A percentile compares a stretch with the other conserved stretches of the same genome.
phyloP scores from a whole-genome alignment of 2,888 invertebrate species.

The Mystacides longicornis region DNA sequence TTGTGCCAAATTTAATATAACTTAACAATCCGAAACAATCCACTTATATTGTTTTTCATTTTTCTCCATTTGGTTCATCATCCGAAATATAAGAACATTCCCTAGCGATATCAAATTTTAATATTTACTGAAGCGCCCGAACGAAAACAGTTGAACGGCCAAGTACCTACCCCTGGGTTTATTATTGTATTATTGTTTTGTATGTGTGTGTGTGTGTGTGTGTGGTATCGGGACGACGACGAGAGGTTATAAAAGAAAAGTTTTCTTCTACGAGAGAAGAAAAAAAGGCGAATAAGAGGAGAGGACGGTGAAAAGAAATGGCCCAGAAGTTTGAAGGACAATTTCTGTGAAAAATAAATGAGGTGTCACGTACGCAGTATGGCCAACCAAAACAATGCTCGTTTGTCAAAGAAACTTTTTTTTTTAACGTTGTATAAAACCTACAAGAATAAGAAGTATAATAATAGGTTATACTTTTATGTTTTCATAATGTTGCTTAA shows the following conservation, averaged over 20 bases:
- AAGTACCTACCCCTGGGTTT: not conserved
- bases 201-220: not conserved
- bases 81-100: not conserved
- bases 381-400: not conserved
- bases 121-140: not conserved
- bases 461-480: too few species aligned
- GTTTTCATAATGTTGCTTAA: too few species aligned
- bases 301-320: conserved; percentile 12
- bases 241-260: not conserved
- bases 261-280: too few species aligned
- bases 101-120: not conserved
- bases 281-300: conserved; percentile 8
- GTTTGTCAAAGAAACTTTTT: conserved; percentile 6
- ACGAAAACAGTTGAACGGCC: not conserved
- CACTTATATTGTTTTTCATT: not conserved
- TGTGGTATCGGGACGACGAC: not conserved
- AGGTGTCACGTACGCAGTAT: conserved; percentile 3
- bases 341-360: conserved; percentile 18
- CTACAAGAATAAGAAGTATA: too few species aligned
- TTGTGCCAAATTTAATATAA: not conserved
- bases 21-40: not conserved
- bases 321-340: conserved; percentile 16
- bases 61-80: not conserved
- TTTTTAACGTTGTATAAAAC: conserved; percentile 3
- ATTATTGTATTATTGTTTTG: not conserved